Evolutionary conservation across 2,888 invertebrate species (phyloP), one percentile per base, ranked within the genome.

Genomic region (Tromatobia lineatoria): DNA sequence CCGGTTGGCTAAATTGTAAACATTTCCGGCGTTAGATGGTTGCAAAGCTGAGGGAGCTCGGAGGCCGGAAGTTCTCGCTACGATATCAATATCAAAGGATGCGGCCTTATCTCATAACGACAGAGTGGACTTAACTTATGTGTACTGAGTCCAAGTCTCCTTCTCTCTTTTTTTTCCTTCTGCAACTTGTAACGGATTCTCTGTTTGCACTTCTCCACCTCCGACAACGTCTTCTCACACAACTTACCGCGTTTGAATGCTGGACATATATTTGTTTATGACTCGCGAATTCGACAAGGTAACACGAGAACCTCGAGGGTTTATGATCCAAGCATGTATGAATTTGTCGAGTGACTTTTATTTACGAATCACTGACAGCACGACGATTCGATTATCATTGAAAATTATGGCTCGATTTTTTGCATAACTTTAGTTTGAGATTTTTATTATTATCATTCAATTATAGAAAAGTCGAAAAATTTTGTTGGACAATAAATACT

Each of bases 41-140:
- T 18, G 61, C 61, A n/a, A 61, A 38, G 61, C 38, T 38, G 38
- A 2, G 34, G 0, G 13, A 6, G 11, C 11, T n/a, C 64, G 38
- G 42, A 38, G 77, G 81, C 88, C 89, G 90, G 89, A 90, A 89
- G 88, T 88, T 84, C 80, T 74, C 76, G 73, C 85, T 85, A 86
- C 86, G 87, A 88, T 89, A 89, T 88, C 86, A 86, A 88, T 88
- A 90, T 89, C 88, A 89, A 88, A 87, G 87, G 88, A 88, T 88
- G 87, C 84, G 85, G 85, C 80, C 80, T 88, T 90, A 90, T 89
- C 88, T 87, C 79, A 71, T n/a, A 25, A 59, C 57, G 47, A 61
- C 25, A 45, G 47, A 45, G 20, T 23, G 10, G 10, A 34, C 61
- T n/a, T 38, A 64, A 57, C 23, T 13, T n/a, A 23, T 67, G 59